Evolutionary conservation across 35 echinoderm and acorn worm species (phyloP), one percentile per base, ranked within the genome.

Genomic region (Anneissia japonica): DNA sequence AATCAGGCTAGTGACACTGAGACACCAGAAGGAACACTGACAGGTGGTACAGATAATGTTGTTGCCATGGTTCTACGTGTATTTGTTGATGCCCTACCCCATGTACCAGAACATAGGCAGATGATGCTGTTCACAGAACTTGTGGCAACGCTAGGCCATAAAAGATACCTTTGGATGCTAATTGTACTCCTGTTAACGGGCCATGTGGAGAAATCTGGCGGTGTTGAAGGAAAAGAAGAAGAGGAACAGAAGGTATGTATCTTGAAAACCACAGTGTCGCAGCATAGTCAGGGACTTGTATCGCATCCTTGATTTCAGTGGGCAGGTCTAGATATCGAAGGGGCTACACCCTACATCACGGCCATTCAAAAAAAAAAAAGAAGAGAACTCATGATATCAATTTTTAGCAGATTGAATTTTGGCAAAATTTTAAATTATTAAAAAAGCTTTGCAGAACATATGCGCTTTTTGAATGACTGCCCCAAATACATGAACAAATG

Each of bases 11-110:
- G 85, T 30, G 78, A 89, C 4, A 79, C 91, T 35, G 81, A 92
- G 17, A 74, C 83, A 38, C 82, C 91, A 0, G 83, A 89, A 32
- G 45, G 74, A 0, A 82, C 81, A 31, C 77, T 99, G 2, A 86
- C 81, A 38, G 82, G 36, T 14, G 86, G 79, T 34, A 38, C 88
- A 9, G 86, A 91, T 40, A 90, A 90, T 31, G 75, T 91, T 12
- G 89, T 99, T 31, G 85, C 84, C 84, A 99, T 99, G 96, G 89
- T 99, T 40, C 91, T 94, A 55, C 55, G 90, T 29, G 90, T 93
- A 23, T 99, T 99, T 84, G 92, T 99, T 21, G 96, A 99, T 75
- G 92, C 96, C 23, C 92, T 94, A 30, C 96, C 96, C 35, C 96
- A 99, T 84, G 94, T 94, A 34, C 96, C 96, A 0, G 96, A 94